A percentile compares a stretch with the other conserved stretches of the same genome.
phyloP scores from a whole-genome alignment of 2,797 vertebrate species.

The Furcifer pardalis region DNA sequence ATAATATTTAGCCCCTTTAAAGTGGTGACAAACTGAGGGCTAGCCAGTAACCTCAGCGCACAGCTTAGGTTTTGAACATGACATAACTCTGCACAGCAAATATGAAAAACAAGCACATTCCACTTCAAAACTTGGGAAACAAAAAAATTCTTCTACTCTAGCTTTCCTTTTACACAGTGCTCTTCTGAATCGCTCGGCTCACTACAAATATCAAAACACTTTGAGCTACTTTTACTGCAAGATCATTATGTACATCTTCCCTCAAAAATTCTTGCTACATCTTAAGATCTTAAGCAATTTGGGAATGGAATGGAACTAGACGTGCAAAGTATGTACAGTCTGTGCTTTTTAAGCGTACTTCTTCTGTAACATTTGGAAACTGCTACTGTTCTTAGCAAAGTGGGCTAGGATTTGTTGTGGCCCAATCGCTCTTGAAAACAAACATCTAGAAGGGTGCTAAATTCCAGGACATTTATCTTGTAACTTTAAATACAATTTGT shows the following conservation, averaged over 20 bases:
- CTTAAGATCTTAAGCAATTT: not conserved
- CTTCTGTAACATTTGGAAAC: not conserved
- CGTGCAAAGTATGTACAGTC: not conserved
- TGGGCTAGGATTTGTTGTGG: not conserved
- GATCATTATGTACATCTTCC: not conserved
- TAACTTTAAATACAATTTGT: slow-evolving; percentile 43
- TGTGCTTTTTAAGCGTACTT: not conserved
- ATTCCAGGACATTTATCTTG: not conserved
- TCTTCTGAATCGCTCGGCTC: not conserved
- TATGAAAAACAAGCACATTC: not conserved
- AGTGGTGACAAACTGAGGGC: not conserved
- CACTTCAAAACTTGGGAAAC: not conserved
- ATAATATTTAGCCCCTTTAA: not conserved
- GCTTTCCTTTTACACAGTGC: not conserved
- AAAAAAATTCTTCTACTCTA: not conserved
- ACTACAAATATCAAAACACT: not conserved
- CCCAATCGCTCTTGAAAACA: not conserved
- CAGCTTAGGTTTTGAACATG: not conserved
- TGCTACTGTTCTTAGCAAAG: not conserved
- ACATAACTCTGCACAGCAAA: too few relatives aligned
- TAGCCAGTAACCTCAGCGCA: not conserved
- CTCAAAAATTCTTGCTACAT: not conserved
- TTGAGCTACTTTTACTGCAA: not conserved
- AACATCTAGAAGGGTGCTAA: slow-evolving; percentile 44
- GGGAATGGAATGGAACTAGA: not conserved